Evolutionary conservation across 1,140 invertebrate genomes (phyloP), one percentile per base, ranked within the genome.

Genomic region (Drosophila sucinea): DNA sequence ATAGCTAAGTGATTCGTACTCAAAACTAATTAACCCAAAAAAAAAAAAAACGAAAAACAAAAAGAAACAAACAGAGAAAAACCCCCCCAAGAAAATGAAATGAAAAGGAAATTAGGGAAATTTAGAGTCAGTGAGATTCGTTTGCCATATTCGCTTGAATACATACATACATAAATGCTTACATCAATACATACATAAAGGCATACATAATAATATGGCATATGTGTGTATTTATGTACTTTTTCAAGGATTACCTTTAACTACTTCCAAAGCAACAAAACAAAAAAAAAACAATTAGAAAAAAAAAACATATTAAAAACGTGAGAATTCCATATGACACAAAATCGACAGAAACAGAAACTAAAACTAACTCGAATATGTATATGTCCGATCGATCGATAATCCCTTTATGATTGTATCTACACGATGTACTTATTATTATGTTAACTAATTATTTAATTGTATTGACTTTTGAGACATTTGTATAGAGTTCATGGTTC

Each of bases 401-500:
- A 61, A 4, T 30, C 4, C 4, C 30, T 38, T 38, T 0, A 38
- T 17, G 17, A 17, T 17, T 17, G 17, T 17, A 17, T 17, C 17
- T 17, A 17, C 17, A 17, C 17, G 17, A 17, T 17, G 17, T 17
- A 17, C 17, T 17, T 17, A 17, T 40, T n/a, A 8, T 27, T 55
- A 54, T 55, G 23, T 11, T 60, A 25, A 30, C 35, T 58, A n/a
- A 29, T 60, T 35, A 27, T 11, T 51, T 27, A 17, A 40, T 55
- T n/a, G 38, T 56, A 60, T 47, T 17, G 61, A 41, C 55, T 67
- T 55, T 38, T 60, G 33, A 67, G 8, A 17, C 72, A 33, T 25
- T 60, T 27, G 57, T 25, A 33, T 63, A 65, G 71, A 73, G 65
- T 81, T 81, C 69, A 61, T 62, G 71, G 79, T 41, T 57, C 29